Percentiles rank a stretch among this genome's conserved stretches.
These are phyloP conservation scores for Danio albolineatus DNA, from an alignment of 2,797 vertebrate genomes.

Conservation along the genomic window DNA sequence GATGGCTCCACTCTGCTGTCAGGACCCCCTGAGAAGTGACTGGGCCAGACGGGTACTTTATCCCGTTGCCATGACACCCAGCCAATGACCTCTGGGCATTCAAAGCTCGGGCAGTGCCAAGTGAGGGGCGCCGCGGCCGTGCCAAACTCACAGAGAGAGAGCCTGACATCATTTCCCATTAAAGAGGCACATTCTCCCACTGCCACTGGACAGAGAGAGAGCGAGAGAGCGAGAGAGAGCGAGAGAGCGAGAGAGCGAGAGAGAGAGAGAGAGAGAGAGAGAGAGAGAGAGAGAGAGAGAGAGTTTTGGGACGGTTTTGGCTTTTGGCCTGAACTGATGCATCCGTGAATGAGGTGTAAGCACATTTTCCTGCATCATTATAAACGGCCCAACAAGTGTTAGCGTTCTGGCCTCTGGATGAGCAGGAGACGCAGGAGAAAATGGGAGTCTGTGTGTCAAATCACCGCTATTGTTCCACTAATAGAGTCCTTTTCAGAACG, in stretches of 20 bases:
- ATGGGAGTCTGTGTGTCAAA: background rate
- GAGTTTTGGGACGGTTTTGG: constrained; percentile 1
- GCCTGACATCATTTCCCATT: constrained; percentile 61
- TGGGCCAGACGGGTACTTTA: constrained; percentile 56
- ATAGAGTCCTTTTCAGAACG: background rate
- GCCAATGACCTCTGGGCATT: constrained; percentile 60
- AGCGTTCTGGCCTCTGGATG: background rate
- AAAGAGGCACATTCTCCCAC: constrained; percentile 55
- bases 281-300: background rate
- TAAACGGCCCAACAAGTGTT: constrained; percentile 23
- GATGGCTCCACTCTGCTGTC: constrained; percentile 56
- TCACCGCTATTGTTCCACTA: background rate
- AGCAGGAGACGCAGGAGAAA: background rate
- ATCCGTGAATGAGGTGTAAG: constrained; percentile 28
- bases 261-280: constrained; percentile 7
- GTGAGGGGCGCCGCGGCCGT: constrained; percentile 36
- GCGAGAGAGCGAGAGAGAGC: constrained; percentile 9
- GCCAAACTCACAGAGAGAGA: constrained; percentile 43
- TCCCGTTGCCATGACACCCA: constrained; percentile 61
- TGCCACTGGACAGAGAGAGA: constrained; percentile 12
- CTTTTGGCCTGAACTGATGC: constrained; percentile 5
- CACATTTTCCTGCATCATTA: constrained; percentile 9
- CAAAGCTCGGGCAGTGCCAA: constrained; percentile 40
- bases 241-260: background rate
- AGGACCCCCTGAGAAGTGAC: constrained; percentile 51